Evolutionary conservation across 2,797 vertebrate genomes (phyloP).

Genomic region (Echeneis naucrates): DNA sequence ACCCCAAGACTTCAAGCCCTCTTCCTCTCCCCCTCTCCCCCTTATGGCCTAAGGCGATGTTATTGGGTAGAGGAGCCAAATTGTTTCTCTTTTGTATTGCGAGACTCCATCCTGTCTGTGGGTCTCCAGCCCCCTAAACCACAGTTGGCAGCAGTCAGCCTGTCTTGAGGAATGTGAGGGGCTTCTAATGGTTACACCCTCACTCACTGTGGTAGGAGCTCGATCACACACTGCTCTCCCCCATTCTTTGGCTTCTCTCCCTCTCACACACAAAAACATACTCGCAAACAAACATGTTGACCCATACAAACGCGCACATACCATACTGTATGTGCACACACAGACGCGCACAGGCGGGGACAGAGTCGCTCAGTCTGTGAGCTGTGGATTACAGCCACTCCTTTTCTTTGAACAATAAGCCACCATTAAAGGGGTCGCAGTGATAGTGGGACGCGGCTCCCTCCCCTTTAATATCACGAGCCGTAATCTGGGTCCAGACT

Average conservation of each 20-base stretch:
- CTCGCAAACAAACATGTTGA: slow-evolving; percentile 71
- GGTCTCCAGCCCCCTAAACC: slow-evolving; percentile 87
- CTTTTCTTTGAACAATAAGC: slow-evolving; percentile 75
- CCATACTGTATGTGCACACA: slow-evolving; percentile 5
- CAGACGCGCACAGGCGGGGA: slow-evolving; percentile 33
- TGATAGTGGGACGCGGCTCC: slow-evolving; percentile 68
- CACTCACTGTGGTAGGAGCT: slow-evolving; percentile 69
- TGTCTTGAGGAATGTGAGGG: slow-evolving; percentile 83
- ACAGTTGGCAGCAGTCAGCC: slow-evolving; percentile 85
- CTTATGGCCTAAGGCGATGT: slow-evolving; percentile 77
- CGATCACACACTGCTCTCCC: slow-evolving; percentile 71
- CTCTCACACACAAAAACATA: slow-evolving; percentile 61
- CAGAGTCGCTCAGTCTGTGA: slow-evolving; percentile 68
- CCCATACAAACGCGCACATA: slow-evolving; percentile 44
- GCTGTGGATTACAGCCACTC: slow-evolving; percentile 60
- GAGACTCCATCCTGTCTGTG: slow-evolving; percentile 90
- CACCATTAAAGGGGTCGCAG: slow-evolving; percentile 70
- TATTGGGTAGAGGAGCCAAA: slow-evolving; percentile 85
- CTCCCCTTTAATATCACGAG: slow-evolving; percentile 64
- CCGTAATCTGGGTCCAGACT: slow-evolving; percentile 69
- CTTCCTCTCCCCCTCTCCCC: slow-evolving; percentile 62
- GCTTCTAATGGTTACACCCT: slow-evolving; percentile 84
- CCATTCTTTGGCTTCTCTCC: slow-evolving; percentile 37
- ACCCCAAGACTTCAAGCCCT: slow-evolving; percentile 70
- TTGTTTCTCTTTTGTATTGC: slow-evolving; percentile 88